Conservation (phyloP, 1,140 invertebrate genomes). For the Drosophila truncata region DNA sequence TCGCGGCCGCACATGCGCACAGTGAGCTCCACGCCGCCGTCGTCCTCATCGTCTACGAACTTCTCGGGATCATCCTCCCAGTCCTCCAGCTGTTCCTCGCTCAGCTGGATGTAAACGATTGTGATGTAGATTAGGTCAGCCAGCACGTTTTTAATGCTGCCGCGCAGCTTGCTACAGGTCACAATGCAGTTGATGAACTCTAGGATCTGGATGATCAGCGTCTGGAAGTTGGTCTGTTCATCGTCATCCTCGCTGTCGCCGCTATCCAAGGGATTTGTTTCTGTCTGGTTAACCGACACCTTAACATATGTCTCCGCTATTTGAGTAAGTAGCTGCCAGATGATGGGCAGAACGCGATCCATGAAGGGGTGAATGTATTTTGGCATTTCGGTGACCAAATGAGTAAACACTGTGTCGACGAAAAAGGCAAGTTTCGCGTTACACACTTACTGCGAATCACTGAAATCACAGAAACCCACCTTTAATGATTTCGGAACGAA, state of each 20-base stretch:
- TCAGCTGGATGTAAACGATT: slow-evolving; percentile 89
- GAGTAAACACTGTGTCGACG: slow-evolving; percentile 86
- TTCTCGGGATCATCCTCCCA: slow-evolving; percentile 91
- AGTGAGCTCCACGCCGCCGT: slow-evolving; percentile 89
- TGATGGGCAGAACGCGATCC: slow-evolving; percentile 88
- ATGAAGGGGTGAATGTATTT: slow-evolving; percentile 89
- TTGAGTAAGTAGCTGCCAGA: slow-evolving; percentile 91
- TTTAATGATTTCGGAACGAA: slow-evolving; percentile 91
- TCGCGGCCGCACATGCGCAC: slow-evolving; percentile 92
- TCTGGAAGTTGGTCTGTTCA: slow-evolving; percentile 90
- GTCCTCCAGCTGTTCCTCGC: slow-evolving; percentile 90
- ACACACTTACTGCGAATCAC: background rate
- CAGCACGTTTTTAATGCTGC: slow-evolving; percentile 89
- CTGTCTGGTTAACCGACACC: slow-evolving; percentile 81
- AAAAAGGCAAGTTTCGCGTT: background rate
- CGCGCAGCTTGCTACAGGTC: slow-evolving; percentile 88
- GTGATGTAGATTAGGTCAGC: slow-evolving; percentile 91
- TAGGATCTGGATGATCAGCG: slow-evolving; percentile 91
- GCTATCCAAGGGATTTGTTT: slow-evolving; percentile 65
- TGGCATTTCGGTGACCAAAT: slow-evolving; percentile 88
- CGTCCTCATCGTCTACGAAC: slow-evolving; percentile 93
- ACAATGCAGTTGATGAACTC: slow-evolving; percentile 90
- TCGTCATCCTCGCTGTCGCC: slow-evolving; percentile 85
- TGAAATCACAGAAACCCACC: slow-evolving; percentile 77
- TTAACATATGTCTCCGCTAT: slow-evolving; percentile 87